phyloP scores from a whole-genome alignment of 2,797 vertebrate genomes.

The Oceanodroma leucorhoa region DNA sequence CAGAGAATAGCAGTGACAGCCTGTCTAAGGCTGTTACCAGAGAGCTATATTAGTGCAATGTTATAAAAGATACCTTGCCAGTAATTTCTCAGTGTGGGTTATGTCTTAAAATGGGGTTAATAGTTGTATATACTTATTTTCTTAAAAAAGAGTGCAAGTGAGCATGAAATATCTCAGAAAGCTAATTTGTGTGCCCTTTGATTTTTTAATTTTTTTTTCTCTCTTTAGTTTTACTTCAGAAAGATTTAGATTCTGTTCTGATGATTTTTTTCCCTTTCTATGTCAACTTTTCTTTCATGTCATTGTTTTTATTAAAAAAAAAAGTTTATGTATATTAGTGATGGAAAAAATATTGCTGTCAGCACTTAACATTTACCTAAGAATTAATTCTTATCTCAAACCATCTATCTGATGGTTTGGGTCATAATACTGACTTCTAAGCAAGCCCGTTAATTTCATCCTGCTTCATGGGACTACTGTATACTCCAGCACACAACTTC shows the following conservation, averaged over 20 bases:
- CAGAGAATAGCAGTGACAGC: constrained; percentile 45
- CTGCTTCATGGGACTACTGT: background rate
- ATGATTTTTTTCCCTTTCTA: background rate
- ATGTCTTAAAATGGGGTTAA: constrained; percentile 19
- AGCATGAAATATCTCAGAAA: background rate
- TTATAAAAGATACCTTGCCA: constrained; percentile 38
- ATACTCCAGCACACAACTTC: background rate
- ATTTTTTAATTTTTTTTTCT: background rate
- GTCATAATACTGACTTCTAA: background rate
- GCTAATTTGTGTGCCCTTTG: background rate
- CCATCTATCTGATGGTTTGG: background rate
- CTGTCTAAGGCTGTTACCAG: constrained; percentile 42
- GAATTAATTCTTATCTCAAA: background rate
- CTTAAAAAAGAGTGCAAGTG: background rate
- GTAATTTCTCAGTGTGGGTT: constrained; percentile 14
- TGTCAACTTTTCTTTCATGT: background rate
- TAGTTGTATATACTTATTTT: background rate
- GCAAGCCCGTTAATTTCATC: background rate
- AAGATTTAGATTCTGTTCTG: background rate
- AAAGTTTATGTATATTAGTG: background rate
- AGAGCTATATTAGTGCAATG: constrained; percentile 24
- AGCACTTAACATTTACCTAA: background rate
- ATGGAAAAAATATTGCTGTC: background rate
- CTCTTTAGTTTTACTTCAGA: background rate
- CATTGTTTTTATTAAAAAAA: background rate